These are phyloP conservation scores for Chrysotoxum bicinctum DNA, from an alignment of 2,888 invertebrate species.

Conservation along the genomic window DNA sequence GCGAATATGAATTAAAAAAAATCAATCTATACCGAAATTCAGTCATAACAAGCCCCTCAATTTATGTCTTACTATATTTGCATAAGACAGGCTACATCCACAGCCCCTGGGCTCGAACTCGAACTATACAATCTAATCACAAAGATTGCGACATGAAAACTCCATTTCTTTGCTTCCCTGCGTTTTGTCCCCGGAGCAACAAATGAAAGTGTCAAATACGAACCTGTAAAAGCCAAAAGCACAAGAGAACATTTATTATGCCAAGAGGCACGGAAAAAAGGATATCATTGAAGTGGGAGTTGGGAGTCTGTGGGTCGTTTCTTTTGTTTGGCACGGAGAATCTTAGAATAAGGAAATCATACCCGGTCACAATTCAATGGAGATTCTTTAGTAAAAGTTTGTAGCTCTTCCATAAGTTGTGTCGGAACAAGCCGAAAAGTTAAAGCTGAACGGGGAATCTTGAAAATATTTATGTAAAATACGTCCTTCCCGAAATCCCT, in stretches of 20 bases:
- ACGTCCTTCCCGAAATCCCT: background rate
- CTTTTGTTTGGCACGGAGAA: background rate
- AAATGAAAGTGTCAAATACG: conserved; percentile 66
- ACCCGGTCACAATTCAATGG: conserved; percentile 53
- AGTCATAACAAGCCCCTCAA: conserved; percentile 4
- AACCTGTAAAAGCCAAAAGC: conserved; percentile 66
- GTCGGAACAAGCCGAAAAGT: conserved; percentile 46
- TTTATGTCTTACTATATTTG: conserved; percentile 25
- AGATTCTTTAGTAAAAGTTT: conserved; percentile 36
- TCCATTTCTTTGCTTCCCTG: conserved; percentile 47
- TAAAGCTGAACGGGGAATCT: conserved; percentile 31
- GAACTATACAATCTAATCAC: conserved; percentile 41
- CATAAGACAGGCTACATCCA: conserved; percentile 13
- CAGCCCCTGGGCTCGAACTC: conserved; percentile 3
- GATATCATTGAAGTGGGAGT: conserved; percentile 41
- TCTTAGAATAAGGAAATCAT: conserved; percentile 49
- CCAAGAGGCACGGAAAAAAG: conserved; percentile 46
- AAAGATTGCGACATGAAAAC: conserved; percentile 57
- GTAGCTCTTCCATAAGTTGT: conserved; percentile 37
- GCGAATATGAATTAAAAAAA: background rate
- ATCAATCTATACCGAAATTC: conserved; percentile 11
- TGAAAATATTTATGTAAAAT: conserved; percentile 46
- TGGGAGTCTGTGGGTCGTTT: conserved; percentile 16
- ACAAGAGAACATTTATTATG: conserved; percentile 66
- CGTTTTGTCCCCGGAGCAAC: conserved; percentile 48